Conservation (phyloP, 2,888 invertebrate genomes). For the Drosophila yooni region DNA sequence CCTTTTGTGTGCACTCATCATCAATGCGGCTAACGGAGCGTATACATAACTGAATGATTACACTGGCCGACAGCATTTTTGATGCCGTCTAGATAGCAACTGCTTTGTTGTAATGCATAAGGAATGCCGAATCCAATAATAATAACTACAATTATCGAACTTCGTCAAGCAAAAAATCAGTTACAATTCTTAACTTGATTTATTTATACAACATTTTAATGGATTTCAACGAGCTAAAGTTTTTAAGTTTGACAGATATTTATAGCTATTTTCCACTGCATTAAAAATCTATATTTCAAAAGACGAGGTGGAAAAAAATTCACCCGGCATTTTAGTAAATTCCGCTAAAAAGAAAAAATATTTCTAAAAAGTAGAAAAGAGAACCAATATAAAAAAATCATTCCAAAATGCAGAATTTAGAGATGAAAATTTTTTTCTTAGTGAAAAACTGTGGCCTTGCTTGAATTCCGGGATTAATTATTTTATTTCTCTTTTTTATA, state of each 20-base stretch:
- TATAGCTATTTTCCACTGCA: not conserved
- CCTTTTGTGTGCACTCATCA: conserved; percentile 13
- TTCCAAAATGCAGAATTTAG: not conserved
- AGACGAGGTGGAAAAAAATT: not conserved
- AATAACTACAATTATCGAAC: not conserved
- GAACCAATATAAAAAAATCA: not conserved
- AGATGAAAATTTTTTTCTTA: not conserved
- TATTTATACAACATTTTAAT: not conserved
- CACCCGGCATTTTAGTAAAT: not conserved
- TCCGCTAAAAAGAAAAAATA: not conserved
- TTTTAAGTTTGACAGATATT: not conserved
- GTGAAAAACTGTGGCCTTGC: not conserved
- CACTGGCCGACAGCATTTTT: not conserved
- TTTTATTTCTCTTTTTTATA: not conserved
- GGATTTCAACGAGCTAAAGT: not conserved
- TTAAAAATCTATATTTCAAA: not conserved
- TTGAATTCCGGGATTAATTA: not conserved
- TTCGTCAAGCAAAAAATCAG: not conserved
- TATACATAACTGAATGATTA: conserved; percentile 44
- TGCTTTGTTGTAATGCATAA: not conserved
- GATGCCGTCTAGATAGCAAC: not conserved
- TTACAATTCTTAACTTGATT: not conserved
- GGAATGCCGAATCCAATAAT: not conserved
- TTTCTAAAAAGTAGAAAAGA: not conserved
- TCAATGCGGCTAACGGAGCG: conserved; percentile 44